Evolutionary conservation across 2,888 invertebrate species (phyloP), one percentile per base, ranked within the genome.

Genomic region (Eristalis intricaria): DNA sequence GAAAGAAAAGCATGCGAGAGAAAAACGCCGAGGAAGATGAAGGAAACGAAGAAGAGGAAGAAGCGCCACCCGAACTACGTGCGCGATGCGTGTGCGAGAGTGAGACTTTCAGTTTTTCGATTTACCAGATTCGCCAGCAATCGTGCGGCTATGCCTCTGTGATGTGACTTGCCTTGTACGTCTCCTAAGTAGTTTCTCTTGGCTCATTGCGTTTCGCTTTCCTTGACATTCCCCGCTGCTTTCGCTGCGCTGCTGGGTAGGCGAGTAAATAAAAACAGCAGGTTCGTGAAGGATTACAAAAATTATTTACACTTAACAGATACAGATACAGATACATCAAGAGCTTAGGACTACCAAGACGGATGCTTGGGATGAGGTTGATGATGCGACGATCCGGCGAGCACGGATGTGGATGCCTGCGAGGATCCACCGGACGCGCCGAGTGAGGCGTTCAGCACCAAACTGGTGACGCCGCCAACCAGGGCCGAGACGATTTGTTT

Each of bases 351-450:
- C 73, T 89, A 73, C 88, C 86, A 88, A 58, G 68, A 60, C 23
- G 85, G 79, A 61, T 85, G 79, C 32, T 83, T 77, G 5, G 64
- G 64, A n/a, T 35, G 70, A 19, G 79, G 80, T 0, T 81, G 76
- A 1, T 71, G 87, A 15, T 84, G 84, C 1, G 90, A 90, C 5
- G 90, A 91, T 63, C 89, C 90, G 32, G 90, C 84, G 19, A 91
- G 90, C 5, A 91, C 77, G 0, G 90, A 88, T 4, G 90, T 86
- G 3, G 91, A 91, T 1, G 92, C 93, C 43, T 91, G 90, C 0
- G 92, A 93, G 5, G 91, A 91, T 1, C 93, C 93, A 3, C 91
- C 91, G 0, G 91, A 91, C n/a, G 92, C 91, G 0, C 93, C 93
- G 23, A 92, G 32, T 0, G 91, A 90, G 13, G 92, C 91, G 84